Conservation (phyloP, 2,888 invertebrate genomes). For the Capitulum mitella region DNA sequence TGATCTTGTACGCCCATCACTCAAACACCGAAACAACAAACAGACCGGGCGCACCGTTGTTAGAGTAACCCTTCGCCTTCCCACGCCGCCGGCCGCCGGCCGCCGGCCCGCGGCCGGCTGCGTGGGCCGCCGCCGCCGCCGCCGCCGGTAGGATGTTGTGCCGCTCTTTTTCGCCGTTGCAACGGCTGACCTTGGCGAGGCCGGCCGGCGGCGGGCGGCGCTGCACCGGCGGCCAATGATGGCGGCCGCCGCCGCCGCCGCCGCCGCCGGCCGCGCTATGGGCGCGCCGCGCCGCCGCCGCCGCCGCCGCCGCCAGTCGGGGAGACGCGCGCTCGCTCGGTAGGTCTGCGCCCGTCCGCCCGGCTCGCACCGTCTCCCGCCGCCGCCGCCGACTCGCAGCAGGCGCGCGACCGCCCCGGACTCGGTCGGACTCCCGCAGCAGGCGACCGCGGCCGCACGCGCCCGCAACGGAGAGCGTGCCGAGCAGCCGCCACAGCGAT, state of each 20-base stretch:
- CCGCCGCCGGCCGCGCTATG: neutral
- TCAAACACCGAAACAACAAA: too few relatives aligned
- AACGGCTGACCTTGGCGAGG: slow-evolving; percentile 2
- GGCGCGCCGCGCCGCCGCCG: slow-evolving; percentile 9
- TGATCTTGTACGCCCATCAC: too few relatives aligned
- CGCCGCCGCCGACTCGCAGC: too few relatives aligned
- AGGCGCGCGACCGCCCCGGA: too few relatives aligned
- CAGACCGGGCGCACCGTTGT: too few relatives aligned
- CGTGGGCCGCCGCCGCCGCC: neutral
- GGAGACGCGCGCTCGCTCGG: neutral
- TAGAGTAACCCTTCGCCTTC: too few relatives aligned
- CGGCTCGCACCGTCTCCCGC: neutral
- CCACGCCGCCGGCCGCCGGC: too few relatives aligned
- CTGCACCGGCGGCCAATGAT: neutral
- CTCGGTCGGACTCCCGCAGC: too few relatives aligned
- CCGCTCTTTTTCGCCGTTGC: too few relatives aligned
- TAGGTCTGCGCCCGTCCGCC: neutral
- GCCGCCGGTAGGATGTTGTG: too few relatives aligned
- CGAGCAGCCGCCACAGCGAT: neutral
- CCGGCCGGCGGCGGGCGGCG: neutral
- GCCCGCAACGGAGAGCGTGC: neutral
- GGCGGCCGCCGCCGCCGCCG: slow-evolving; percentile 1
- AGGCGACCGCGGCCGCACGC: neutral
- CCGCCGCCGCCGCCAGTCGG: neutral
- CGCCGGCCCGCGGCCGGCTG: too few relatives aligned